Conservation (phyloP, 2,113 vertebrate species). For the Ameiurus melas region DNA sequence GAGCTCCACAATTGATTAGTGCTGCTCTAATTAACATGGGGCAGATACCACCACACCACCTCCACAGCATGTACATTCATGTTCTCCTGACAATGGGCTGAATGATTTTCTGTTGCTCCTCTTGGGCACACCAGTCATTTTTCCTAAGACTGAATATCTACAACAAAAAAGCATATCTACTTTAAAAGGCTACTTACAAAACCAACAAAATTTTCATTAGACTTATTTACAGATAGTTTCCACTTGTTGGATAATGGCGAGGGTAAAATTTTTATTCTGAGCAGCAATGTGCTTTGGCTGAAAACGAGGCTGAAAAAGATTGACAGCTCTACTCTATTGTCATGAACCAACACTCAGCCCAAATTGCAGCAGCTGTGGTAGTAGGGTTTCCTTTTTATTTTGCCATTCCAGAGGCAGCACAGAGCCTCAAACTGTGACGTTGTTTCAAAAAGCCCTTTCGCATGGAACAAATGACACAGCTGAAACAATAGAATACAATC, state of each 20-base stretch:
- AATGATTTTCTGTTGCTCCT: neutral
- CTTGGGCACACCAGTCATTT: neutral
- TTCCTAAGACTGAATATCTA: neutral
- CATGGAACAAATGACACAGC: conserved; percentile 10
- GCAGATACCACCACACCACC: neutral
- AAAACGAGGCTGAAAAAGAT: neutral
- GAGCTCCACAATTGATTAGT: neutral
- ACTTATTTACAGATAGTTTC: neutral
- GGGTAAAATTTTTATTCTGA: neutral
- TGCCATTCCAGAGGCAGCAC: conserved; percentile 4
- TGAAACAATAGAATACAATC: conserved; percentile 29
- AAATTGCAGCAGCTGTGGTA: conserved; percentile 18
- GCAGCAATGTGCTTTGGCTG: neutral
- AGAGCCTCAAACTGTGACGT: conserved; percentile 17
- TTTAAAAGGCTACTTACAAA: neutral
- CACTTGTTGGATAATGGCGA: neutral
- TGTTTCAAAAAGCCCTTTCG: conserved; percentile 26
- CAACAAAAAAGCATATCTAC: neutral
- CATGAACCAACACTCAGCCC: neutral
- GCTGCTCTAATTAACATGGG: neutral
- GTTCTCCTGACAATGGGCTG: neutral
- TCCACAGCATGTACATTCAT: neutral
- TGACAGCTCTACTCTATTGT: conserved; percentile 13
- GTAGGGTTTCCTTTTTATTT: neutral
- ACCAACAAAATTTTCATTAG: neutral